A percentile compares a stretch with the other conserved stretches of the same genome.
Conservation (phyloP, 30 jellyfish, hydroid and myxozoan species). For the Aurelia sp. region DNA sequence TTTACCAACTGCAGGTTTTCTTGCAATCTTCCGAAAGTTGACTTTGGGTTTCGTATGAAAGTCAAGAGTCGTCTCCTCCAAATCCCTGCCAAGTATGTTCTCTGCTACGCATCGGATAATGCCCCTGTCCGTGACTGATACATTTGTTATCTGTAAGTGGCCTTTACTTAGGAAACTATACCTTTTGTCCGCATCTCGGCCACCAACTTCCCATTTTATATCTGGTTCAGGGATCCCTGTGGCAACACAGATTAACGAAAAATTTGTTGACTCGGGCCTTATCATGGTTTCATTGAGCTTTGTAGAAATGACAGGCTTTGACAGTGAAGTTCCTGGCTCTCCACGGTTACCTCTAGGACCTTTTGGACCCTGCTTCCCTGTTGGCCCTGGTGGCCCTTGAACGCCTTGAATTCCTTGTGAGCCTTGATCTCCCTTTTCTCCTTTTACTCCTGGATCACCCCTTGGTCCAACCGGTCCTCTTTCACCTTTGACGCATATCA, state of each 20-base stretch:
- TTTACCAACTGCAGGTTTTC: background rate
- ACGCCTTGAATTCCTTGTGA: background rate
- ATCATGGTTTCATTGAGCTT: background rate
- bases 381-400: background rate
- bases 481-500: background rate
- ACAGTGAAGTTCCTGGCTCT: background rate
- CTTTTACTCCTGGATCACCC: background rate
- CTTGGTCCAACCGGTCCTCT: background rate
- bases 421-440: background rate
- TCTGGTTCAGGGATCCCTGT: background rate
- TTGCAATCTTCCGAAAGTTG: background rate
- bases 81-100: background rate
- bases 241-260: background rate
- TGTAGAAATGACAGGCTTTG: background rate
- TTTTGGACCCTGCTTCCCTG: background rate
- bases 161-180: background rate
- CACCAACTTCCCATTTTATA: background rate
- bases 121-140: background rate
- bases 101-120: background rate
- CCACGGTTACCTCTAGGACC: conserved; percentile 3
- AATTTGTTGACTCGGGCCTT: background rate
- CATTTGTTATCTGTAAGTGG: background rate
- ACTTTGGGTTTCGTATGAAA: conserved; percentile 1
- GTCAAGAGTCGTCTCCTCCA: background rate
- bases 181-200: background rate